Conservation (phyloP, 2,888 invertebrate genomes). For the Laspeyria flexula region DNA sequence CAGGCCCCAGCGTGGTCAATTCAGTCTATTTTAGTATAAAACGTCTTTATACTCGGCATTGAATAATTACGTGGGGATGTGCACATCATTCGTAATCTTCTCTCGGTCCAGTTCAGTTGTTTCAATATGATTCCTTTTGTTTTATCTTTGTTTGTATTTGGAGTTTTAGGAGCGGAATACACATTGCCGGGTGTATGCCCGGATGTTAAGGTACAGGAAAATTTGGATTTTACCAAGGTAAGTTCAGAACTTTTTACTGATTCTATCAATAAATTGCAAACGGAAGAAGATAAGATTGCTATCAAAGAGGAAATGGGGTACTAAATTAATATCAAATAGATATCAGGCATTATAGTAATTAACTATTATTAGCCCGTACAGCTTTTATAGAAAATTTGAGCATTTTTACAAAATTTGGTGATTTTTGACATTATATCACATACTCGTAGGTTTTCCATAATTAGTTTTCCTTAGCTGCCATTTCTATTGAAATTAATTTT, state of each 20-base stretch:
- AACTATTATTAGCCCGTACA: no score
- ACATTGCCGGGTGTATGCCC: slow-evolving; percentile 75
- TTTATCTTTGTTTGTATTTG: slow-evolving; percentile 49
- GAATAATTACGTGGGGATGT: slow-evolving; percentile 77
- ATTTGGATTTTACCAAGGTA: slow-evolving; percentile 74
- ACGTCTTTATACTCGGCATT: slow-evolving; percentile 64
- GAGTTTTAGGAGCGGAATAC: slow-evolving; percentile 61
- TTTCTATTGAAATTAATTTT: no score
- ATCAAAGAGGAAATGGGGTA: no score
- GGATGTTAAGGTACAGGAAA: slow-evolving; percentile 69
- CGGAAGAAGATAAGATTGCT: no score
- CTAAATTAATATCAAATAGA: no score
- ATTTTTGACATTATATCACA: no score
- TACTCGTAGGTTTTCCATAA: no score
- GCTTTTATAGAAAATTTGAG: no score
- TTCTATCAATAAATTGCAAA: no score
- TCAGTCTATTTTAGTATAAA: slow-evolving; percentile 43
- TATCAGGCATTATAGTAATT: no score
- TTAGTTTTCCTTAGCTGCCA: no score
- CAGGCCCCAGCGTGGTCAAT: slow-evolving; percentile 29
- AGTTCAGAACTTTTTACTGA: slow-evolving; percentile 19
- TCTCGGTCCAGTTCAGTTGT: slow-evolving; percentile 42
- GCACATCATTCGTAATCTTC: slow-evolving; percentile 56
- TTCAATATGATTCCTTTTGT: slow-evolving; percentile 58
- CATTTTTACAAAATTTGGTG: no score